Conservation (phyloP, 2,797 vertebrate species). For the Rhyacichthys aspro region DNA sequence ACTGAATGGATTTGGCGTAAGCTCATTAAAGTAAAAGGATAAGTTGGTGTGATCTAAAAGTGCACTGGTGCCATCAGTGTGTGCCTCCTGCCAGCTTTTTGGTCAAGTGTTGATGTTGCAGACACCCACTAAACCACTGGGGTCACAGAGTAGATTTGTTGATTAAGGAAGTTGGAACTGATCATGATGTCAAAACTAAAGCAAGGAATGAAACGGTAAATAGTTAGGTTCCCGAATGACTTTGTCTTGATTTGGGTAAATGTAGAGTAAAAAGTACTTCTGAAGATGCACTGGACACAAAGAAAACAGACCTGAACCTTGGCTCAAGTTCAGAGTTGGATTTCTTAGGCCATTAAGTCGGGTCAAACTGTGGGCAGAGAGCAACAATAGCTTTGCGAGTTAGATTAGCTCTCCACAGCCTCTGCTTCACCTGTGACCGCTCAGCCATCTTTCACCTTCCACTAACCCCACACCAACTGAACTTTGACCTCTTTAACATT, state of each 20-base stretch:
- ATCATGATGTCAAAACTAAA: background rate
- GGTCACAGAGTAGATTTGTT: background rate
- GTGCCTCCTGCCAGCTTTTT: constrained; percentile 1
- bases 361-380: constrained; percentile 47
- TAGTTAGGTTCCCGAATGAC: too few species aligned
- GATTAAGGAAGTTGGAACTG: background rate
- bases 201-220: too few species aligned
- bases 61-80: constrained; percentile 78
- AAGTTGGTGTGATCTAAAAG: constrained; percentile 90
- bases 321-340: constrained; percentile 33
- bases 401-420: constrained; percentile 40
- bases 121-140: background rate
- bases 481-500: constrained; percentile 25
- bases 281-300: background rate
- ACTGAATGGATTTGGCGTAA: constrained; percentile 86
- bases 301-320: constrained; percentile 14
- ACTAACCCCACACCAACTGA: constrained; percentile 34
- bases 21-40: constrained; percentile 92
- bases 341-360: constrained; percentile 46
- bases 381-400: constrained; percentile 49
- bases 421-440: constrained; percentile 45
- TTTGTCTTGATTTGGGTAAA: too few species aligned
- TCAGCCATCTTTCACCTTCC: constrained; percentile 29
- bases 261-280: too few species aligned
- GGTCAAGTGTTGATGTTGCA: background rate